phyloP scores from a whole-genome alignment of 37 sponge, comb jelly and placozoan genomes.

The Mnemiopsis leidyi region DNA sequence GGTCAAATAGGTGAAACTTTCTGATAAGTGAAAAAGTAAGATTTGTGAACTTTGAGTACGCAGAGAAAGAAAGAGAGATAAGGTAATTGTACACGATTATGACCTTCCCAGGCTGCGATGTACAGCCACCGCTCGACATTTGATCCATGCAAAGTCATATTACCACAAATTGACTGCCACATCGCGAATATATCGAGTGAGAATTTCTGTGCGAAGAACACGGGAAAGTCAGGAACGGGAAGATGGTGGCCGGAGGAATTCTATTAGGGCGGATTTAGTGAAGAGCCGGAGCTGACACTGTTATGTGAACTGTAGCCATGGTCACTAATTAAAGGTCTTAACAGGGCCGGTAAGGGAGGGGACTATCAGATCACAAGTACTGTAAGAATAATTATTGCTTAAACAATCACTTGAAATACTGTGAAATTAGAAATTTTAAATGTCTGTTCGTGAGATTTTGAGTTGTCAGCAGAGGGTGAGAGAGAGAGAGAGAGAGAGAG shows the following conservation, averaged over 20 bases:
- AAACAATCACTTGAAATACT: no score
- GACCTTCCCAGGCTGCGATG: background rate
- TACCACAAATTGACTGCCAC: background rate
- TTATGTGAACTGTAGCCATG: background rate
- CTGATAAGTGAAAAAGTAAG: background rate
- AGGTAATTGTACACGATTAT: background rate
- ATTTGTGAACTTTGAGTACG: background rate
- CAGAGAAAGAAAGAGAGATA: background rate
- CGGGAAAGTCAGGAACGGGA: no score
- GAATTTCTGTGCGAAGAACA: no score
- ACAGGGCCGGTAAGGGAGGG: no score
- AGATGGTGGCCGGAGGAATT: background rate
- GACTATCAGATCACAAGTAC: no score
- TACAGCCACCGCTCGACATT: background rate
- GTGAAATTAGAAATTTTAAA: no score
- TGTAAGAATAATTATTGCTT: no score
- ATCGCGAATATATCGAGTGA: background rate
- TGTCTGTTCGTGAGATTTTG: no score
- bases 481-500: background rate
- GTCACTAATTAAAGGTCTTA: background rate
- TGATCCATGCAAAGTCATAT: background rate
- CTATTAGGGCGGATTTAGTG: background rate
- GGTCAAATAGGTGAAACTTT: no score
- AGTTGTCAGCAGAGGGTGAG: background rate
- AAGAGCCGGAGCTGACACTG: background rate